Conservation (phyloP, 2,113 vertebrate species). For the Syrmaticus mikado region DNA sequence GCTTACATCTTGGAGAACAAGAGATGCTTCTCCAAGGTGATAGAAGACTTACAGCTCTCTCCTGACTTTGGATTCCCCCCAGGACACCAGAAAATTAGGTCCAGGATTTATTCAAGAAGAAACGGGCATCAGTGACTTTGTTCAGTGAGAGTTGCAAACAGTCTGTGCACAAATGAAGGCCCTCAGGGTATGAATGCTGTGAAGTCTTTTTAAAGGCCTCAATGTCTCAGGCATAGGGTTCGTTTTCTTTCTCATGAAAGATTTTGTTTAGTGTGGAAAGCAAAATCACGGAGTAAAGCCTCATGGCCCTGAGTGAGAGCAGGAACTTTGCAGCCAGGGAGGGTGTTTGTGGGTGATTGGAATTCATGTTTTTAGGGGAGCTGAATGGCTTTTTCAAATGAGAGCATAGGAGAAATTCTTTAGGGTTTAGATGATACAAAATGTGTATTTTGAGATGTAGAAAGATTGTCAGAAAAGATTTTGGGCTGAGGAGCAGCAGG, state of each 20-base stretch:
- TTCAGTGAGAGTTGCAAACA: background rate
- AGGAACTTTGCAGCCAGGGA: background rate
- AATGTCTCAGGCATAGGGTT: background rate
- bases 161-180: background rate
- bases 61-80: conserved; percentile 4
- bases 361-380: background rate
- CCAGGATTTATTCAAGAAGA: conserved; percentile 14
- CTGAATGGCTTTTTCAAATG: background rate
- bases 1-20: background rate
- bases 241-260: background rate
- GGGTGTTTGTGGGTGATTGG: background rate
- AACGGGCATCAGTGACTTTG: background rate
- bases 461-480: background rate
- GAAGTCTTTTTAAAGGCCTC: background rate
- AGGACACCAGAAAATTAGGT: background rate
- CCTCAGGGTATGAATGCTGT: background rate
- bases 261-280: background rate
- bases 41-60: conserved; percentile 12
- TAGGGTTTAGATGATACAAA: background rate
- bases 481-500: fast-evolving
- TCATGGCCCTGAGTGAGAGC: background rate
- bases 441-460: background rate
- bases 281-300: background rate
- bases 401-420: background rate
- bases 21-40: background rate